Evolutionary conservation across 2,113 vertebrate genomes (phyloP), one percentile per base, ranked within the genome.

Genomic region (Anseranas semipalmata): DNA sequence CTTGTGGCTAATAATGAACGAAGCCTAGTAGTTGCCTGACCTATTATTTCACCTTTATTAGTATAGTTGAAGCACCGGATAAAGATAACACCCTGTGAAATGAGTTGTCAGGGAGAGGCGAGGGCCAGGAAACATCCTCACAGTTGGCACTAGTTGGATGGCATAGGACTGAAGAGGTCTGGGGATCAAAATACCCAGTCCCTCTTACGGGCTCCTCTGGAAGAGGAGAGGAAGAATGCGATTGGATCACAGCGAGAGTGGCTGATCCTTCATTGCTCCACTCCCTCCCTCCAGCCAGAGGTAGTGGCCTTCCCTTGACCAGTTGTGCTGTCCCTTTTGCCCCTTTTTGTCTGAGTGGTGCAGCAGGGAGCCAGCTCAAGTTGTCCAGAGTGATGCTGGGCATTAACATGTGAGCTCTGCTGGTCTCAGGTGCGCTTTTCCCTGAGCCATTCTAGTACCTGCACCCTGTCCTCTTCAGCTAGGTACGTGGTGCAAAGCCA

Each of bases 261-360:
- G 27, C 30, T 33, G 46, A 62, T 35, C 43, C 74, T 88, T 75
- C 52, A 33, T 62, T 86, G 27, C 22, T 75, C 22, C 4, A 5
- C n/a, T 67, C 15, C 15, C 12, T 63, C 30, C 33, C 32, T 73
- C 13, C 45, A 16, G 2, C 16, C 43, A 81, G 20, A 65, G 17
- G 3, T 45, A 77, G 55, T 17, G 43, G 10, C n/a, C 18, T 89
- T 27, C 13, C 39, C 21, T 87, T 73, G 18, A 55, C 53, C 58
- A 41, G 18, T 55, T 83, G 55, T 91, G 63, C 58, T 50, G 25
- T 37, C 28, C 20, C 43, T 72, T 72, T 30, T 37, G 76, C n/a
- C n/a, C n/a, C n/a, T n/a, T n/a, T n/a, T n/a, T 2, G 39, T 12
- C 4, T 0, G 1, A 48, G 41, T 21, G 37, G 7, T 67, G 20